Percentiles rank a stretch among this genome's conserved stretches.
Conservation (phyloP, 53 echinoderm and acorn worm species). For the Glandiceps talaboti region DNA sequence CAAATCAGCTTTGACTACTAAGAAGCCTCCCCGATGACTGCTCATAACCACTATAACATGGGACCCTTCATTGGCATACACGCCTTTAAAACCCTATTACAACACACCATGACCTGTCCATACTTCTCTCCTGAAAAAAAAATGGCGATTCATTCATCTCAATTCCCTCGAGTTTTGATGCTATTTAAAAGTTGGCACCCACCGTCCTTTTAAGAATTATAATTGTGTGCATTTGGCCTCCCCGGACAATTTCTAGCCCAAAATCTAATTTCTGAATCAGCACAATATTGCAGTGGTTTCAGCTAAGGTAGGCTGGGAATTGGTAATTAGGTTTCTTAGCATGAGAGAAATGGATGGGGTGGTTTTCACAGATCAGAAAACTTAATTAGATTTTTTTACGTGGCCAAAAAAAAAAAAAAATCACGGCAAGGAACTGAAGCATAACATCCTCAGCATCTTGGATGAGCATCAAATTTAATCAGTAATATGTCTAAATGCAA, state of each 20-base stretch:
- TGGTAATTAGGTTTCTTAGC: neutral
- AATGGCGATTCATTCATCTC: no score
- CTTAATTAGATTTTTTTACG: neutral
- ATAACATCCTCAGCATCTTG: neutral
- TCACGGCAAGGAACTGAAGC: neutral
- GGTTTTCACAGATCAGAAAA: neutral
- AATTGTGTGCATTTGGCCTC: no score
- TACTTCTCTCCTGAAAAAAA: no score
- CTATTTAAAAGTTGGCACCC: no score
- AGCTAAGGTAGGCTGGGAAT: neutral
- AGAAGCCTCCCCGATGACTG: no score
- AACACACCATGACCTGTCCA: no score
- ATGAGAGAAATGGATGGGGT: neutral
- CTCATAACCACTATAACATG: no score
- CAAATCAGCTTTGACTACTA: neutral
- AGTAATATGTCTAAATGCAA: neutral
- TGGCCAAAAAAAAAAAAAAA: no score
- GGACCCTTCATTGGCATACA: no score
- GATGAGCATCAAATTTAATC: neutral
- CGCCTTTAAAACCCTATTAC: no score
- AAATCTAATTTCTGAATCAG: neutral
- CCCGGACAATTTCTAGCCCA: neutral
- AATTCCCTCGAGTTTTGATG: no score
- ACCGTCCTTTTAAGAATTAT: no score
- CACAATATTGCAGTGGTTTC: neutral